A percentile compares a stretch with the other conserved stretches of the same genome.
phyloP scores from a whole-genome alignment of 2,797 vertebrate genomes.

The Myotis myotis region DNA sequence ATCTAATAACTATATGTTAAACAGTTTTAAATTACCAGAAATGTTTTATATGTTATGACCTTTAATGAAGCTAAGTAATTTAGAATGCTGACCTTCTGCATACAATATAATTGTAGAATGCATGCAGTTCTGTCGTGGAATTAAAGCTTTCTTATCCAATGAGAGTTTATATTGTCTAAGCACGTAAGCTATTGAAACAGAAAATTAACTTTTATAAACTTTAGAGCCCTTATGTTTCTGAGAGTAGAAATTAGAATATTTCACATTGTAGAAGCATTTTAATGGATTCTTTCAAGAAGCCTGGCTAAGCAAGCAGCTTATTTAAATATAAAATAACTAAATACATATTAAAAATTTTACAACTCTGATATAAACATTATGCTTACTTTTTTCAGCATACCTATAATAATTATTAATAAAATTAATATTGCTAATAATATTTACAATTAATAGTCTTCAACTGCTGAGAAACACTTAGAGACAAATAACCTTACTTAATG shows the following conservation, averaged over 20 bases:
- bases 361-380: not conserved
- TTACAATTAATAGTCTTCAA: not conserved
- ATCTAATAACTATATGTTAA: not conserved
- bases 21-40: not conserved
- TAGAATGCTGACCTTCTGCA: not conserved
- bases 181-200: not conserved
- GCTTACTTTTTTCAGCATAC: not conserved
- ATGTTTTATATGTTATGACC: not conserved
- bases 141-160: not conserved
- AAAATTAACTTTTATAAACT: slow-evolving; percentile 35
- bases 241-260: slow-evolving; percentile 24
- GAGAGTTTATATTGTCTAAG: slow-evolving; percentile 21
- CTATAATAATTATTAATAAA: not conserved
- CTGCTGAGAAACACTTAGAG: slow-evolving; percentile 4
- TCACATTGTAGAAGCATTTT: slow-evolving; percentile 22
- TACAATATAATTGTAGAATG: not conserved
- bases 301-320: not conserved
- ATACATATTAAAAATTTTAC: not conserved
- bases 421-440: not conserved
- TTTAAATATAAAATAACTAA: slow-evolving; percentile 16
- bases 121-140: not conserved
- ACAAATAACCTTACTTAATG: not conserved
- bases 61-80: slow-evolving; percentile 40
- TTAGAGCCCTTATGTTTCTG: not conserved
- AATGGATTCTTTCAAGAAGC: slow-evolving; percentile 43